Evolutionary conservation across 2,888 invertebrate genomes (phyloP).

Genomic region (Liodrosophila aerea): DNA sequence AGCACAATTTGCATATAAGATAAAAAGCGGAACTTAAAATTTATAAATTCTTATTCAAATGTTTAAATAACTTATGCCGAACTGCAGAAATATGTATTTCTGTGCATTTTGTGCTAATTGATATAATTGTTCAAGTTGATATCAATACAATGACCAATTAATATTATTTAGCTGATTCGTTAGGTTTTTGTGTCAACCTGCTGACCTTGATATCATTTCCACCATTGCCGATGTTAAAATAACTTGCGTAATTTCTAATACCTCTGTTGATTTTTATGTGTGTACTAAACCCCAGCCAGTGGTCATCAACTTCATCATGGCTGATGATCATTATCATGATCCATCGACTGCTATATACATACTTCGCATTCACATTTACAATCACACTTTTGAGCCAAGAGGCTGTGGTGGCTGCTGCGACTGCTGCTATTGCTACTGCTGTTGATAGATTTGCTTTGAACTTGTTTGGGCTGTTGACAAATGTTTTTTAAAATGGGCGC

Average conservation of each 20-base stretch:
- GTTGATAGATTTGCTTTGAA: slow-evolving; percentile 50
- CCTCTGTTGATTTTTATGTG: slow-evolving; percentile 58
- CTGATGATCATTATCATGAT: slow-evolving; percentile 54
- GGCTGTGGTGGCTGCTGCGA: slow-evolving; percentile 22
- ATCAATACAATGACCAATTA: slow-evolving; percentile 60
- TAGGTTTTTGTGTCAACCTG: slow-evolving; percentile 66
- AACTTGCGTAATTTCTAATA: slow-evolving; percentile 70
- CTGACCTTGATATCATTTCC: slow-evolving; percentile 74
- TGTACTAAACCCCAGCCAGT: slow-evolving; percentile 59
- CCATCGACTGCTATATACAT: slow-evolving; percentile 28
- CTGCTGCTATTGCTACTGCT: slow-evolving; percentile 27
- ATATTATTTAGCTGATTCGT: slow-evolving; percentile 71
- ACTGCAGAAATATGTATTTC: slow-evolving; percentile 9
- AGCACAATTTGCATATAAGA: slow-evolving; percentile 29
- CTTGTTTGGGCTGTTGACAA: slow-evolving; percentile 56
- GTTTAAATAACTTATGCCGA: slow-evolving; percentile 2
- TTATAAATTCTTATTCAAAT: slow-evolving; percentile 59
- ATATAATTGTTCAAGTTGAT: slow-evolving; percentile 38
- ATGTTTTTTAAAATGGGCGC: slow-evolving; percentile 38
- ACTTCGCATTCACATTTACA: slow-evolving; percentile 16
- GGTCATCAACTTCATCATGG: slow-evolving; percentile 45
- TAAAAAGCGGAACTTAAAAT: slow-evolving; percentile 30
- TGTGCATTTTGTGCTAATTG: slow-evolving; percentile 47
- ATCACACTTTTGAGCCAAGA: slow-evolving; percentile 26
- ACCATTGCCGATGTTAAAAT: slow-evolving; percentile 59